Percentiles rank a stretch among this genome's conserved stretches.
These are phyloP conservation scores for Mesocentrotus franciscanus DNA, from an alignment of 53 echinoderm and acorn worm species.

Conservation along the genomic window DNA sequence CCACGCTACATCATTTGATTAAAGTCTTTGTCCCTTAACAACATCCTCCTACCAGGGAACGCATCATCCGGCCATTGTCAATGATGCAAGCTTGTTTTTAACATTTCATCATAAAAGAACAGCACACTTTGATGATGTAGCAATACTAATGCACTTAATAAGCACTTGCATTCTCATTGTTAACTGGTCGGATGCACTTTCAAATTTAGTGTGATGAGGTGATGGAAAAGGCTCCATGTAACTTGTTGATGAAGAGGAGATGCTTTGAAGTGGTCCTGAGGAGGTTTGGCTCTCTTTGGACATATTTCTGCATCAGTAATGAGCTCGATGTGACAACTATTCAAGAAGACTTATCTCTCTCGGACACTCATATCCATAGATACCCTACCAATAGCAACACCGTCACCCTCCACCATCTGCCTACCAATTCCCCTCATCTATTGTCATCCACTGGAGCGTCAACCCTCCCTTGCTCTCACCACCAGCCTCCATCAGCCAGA, in stretches of 20 bases:
- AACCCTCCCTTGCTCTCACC: conserved; percentile 2
- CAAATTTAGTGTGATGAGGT: not conserved
- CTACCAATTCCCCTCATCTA: conserved; percentile 52
- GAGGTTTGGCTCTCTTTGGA: not conserved
- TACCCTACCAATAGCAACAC: conserved; percentile 10
- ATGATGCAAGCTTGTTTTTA: not conserved
- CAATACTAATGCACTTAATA: conserved; percentile 30
- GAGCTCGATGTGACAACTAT: not conserved
- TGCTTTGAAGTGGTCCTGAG: not conserved
- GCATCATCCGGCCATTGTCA: not conserved
- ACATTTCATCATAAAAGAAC: not conserved
- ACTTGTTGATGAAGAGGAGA: not conserved
- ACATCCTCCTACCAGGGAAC: not conserved
- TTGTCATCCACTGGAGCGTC: conserved; percentile 18
- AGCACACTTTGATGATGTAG: not conserved
- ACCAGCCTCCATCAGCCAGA: conserved; percentile 30
- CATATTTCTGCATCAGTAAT: not conserved
- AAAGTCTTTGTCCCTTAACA: not conserved
- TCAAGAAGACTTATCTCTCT: not conserved
- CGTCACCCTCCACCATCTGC: conserved; percentile 29
- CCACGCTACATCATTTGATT: conserved; percentile 38
- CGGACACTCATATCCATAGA: not conserved
- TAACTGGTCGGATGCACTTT: conserved; percentile 15
- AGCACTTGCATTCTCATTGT: not conserved
- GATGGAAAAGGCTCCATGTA: not conserved